Base-by-base conservation (phyloP, 2,797 vertebrate genomes). In the Mus spretus region DNA sequence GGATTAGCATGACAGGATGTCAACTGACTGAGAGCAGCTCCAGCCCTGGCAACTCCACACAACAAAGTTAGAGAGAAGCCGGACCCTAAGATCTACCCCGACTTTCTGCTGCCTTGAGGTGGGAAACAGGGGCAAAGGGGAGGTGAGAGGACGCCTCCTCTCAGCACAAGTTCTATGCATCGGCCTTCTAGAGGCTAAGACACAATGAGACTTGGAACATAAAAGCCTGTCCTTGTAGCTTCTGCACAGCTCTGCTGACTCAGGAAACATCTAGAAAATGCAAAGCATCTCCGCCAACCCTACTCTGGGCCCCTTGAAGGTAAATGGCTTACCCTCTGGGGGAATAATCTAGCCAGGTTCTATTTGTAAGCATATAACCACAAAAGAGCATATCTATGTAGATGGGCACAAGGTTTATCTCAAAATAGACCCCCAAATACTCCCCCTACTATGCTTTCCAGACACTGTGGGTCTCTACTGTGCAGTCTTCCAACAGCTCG, bases 1-100 rank as follows among this genome's bases (percentile, higher is more conserved):
- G 87, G 86, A 89, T 2, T 61, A 72, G 81, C 90, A 37, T 92
- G 92, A 94, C 89, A 92, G 55, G 63, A 84, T 96, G 93, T 83
- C 96, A 94, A 89, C 80, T 57, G 57, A 47, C 11, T 3, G 44
- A 91, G 84, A 78, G 12, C 0, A 10, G 82, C 81, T 92, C 81
- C 6, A 1, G 28, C 67, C 44, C 72, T 37, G n/a, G 26, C 90
- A 82, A 22, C 91, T 50, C 59, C 28, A 44, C 28, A 44, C 82
- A 81, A 28, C 26, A 19, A 95, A 95, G 55, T 31, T 2, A 81
- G 93, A 53, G n/a, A 78, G 47, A 77, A 89, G 53, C n/a, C 28
- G 72, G 19, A 37, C 15, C 40, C 11, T 40, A 8, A 79, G 5
- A 80, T 55, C 44, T 31, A 6, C 37, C n/a, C 65, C 37, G 11